These are phyloP conservation scores for Hippopotamyrus pictus DNA, from an alignment of 2,797 vertebrate genomes.

Conservation along the genomic window DNA sequence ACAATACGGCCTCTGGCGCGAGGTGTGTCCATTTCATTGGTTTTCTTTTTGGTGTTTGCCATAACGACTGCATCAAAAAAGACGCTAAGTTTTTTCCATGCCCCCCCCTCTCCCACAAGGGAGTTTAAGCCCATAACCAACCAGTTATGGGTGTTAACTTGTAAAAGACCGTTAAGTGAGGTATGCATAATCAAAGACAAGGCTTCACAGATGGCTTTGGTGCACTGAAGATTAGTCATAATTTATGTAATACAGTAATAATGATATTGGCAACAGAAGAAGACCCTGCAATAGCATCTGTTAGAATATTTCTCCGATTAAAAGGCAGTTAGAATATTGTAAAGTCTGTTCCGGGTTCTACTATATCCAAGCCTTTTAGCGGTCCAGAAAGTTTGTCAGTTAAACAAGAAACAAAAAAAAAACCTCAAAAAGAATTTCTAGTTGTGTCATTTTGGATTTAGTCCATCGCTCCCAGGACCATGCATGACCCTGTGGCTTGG, in stretches of 20 bases:
- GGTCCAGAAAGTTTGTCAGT: slow-evolving; percentile 33
- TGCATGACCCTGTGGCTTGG: not conserved
- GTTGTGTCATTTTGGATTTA: slow-evolving; percentile 28
- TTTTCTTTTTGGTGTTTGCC: slow-evolving; percentile 17
- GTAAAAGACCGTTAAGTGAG: slow-evolving; percentile 27
- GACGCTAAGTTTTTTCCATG: not conserved
- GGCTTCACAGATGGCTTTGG: slow-evolving; percentile 34
- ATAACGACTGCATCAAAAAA: slow-evolving; percentile 8
- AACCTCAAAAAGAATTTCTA: slow-evolving; percentile 23
- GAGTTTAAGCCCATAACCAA: not conserved
- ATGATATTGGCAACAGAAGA: slow-evolving; percentile 26
- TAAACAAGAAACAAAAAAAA: slow-evolving; percentile 20
- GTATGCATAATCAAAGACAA: slow-evolving; percentile 24
- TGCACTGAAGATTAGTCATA: slow-evolving; percentile 27
- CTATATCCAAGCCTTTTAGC: slow-evolving; percentile 33
- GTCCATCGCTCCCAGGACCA: not conserved
- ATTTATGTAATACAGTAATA: slow-evolving; percentile 33
- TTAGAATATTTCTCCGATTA: slow-evolving; percentile 35
- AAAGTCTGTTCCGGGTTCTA: slow-evolving; percentile 23
- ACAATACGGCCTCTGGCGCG: not conserved
- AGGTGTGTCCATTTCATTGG: not conserved
- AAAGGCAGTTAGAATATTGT: slow-evolving; percentile 32
- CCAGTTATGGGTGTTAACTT: slow-evolving; percentile 6
- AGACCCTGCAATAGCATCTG: slow-evolving; percentile 38
- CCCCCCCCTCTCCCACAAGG: not conserved